A percentile compares a stretch with the other conserved stretches of the same genome.
Conservation (phyloP, 2,113 vertebrate species). For the Heloderma charlesbogerti region DNA sequence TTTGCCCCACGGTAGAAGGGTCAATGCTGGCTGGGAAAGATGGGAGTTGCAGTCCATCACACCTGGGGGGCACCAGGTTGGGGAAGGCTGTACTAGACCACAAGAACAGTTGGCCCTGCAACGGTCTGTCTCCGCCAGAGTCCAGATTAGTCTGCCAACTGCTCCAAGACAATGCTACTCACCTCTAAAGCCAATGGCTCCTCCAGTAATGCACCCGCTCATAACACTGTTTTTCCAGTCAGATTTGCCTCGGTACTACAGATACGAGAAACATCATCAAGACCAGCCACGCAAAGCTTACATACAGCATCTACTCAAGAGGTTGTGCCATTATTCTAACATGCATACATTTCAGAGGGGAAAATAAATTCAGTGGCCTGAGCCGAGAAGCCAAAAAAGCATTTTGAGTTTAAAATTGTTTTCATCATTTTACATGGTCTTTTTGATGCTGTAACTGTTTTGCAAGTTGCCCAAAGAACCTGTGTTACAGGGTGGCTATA, state of each 20-base stretch:
- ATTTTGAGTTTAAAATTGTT: neutral
- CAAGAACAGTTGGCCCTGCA: accelerated
- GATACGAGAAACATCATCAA: slow-evolving; percentile 16
- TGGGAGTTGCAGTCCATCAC: too few species aligned
- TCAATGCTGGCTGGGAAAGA: too few species aligned
- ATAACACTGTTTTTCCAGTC: slow-evolving; percentile 98
- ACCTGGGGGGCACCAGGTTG: too few species aligned
- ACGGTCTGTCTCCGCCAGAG: neutral
- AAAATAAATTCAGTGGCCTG: neutral
- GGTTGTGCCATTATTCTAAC: neutral
- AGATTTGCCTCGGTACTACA: slow-evolving; percentile 91
- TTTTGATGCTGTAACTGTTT: neutral
- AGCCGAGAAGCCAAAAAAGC: too few species aligned
- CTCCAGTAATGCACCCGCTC: slow-evolving; percentile 95
- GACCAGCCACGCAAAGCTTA: neutral
- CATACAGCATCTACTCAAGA: neutral
- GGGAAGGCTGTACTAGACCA: neutral
- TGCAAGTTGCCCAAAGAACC: neutral
- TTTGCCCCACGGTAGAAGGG: too few species aligned
- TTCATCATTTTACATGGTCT: neutral
- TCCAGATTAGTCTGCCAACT: neutral
- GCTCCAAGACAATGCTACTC: slow-evolving; percentile 48
- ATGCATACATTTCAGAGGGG: neutral
- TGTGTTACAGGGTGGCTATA: neutral
- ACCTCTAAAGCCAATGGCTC: slow-evolving; percentile 95